Evolutionary conservation across 2,888 invertebrate species (phyloP).

Genomic region (Tipula confusa): DNA sequence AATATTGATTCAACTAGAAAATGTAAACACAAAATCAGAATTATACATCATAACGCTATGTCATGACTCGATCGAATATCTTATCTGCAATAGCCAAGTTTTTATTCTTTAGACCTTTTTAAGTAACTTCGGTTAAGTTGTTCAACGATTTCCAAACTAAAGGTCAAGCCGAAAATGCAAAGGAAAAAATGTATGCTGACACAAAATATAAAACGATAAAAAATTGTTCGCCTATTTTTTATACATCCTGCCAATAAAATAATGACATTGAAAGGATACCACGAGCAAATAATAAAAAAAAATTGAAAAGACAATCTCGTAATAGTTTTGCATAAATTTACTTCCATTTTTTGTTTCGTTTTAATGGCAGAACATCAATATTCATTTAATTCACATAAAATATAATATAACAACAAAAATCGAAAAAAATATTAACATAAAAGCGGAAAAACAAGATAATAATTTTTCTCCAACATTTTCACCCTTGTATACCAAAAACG

Average conservation of each 20-base stretch:
- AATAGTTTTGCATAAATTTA: slow-evolving; percentile 20
- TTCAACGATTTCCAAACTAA: too few relatives aligned
- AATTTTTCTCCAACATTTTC: not conserved
- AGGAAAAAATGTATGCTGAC: not conserved
- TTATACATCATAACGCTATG: too few relatives aligned
- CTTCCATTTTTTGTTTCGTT: not conserved
- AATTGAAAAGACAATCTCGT: not conserved
- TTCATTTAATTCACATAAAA: not conserved
- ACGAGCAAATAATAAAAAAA: not conserved
- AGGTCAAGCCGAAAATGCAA: too few relatives aligned
- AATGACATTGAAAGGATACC: not conserved
- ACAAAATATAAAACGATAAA: not conserved
- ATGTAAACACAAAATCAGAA: too few relatives aligned
- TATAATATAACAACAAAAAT: not conserved
- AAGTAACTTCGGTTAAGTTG: too few relatives aligned
- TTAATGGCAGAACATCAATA: not conserved
- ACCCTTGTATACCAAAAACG: not conserved
- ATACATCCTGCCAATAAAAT: not conserved
- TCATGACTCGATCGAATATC: too few relatives aligned
- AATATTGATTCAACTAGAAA: too few relatives aligned
- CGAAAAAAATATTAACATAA: not conserved
- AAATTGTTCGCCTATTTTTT: not conserved
- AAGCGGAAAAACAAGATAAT: slow-evolving; percentile 25
- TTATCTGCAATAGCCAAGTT: too few relatives aligned
- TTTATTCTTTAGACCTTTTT: too few relatives aligned